Conservation (phyloP, 2,888 invertebrate genomes). For the Acleris cristana region DNA sequence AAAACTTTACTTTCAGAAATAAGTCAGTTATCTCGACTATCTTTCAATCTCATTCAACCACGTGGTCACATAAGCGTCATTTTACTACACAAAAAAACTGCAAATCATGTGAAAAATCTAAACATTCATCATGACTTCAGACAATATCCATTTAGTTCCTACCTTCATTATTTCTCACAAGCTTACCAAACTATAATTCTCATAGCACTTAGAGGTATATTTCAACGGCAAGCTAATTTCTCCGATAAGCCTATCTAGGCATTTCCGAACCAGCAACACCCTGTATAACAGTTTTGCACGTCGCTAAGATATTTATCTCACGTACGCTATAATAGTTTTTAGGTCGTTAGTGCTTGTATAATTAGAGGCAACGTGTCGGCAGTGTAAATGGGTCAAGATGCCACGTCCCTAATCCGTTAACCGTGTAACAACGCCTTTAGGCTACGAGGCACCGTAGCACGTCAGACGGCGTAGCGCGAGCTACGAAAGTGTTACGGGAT, state of each 20-base stretch:
- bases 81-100: too few species aligned
- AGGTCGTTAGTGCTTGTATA: constrained; percentile 63
- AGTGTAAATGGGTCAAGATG: constrained; percentile 69
- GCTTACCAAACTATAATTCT: not conserved
- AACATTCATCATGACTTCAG: too few species aligned
- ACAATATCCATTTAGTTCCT: too few species aligned
- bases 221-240: constrained; percentile 9
- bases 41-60: too few species aligned
- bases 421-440: constrained; percentile 61
- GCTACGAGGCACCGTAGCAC: constrained; percentile 50
- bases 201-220: too few species aligned
- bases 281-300: constrained; percentile 21
- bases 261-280: constrained; percentile 9
- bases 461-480: constrained; percentile 45
- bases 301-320: constrained; percentile 37
- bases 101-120: too few species aligned
- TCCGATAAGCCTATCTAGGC: constrained; percentile 23
- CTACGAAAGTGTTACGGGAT: constrained; percentile 47
- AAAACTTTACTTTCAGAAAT: too few species aligned
- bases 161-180: not conserved
- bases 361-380: constrained; percentile 61
- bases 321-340: constrained; percentile 42
- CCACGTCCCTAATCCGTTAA: constrained; percentile 65
- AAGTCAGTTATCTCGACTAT: too few species aligned
- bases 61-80: too few species aligned